These are phyloP conservation scores for Rhabdomys dilectus DNA, from an alignment of 2,113 vertebrate genomes.

Conservation along the genomic window DNA sequence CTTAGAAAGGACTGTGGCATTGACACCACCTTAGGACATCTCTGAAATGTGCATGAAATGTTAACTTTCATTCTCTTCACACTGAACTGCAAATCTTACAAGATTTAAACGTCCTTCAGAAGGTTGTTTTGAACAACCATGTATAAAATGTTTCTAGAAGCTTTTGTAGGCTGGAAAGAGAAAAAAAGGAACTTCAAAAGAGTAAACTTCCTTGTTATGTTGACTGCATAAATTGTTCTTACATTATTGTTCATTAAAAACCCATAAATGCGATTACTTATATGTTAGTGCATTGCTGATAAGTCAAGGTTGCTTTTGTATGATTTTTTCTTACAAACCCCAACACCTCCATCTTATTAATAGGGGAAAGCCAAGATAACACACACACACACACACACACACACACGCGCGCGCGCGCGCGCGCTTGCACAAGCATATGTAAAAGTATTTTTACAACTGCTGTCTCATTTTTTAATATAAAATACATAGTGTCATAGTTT, in stretches of 20 bases:
- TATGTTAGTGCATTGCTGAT: not conserved
- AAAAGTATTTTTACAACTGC: not conserved
- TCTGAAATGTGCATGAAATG: not conserved
- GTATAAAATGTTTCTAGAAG: not conserved
- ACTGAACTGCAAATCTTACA: not conserved
- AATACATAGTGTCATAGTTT: not conserved
- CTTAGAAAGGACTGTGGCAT: not conserved
- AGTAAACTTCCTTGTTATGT: not conserved
- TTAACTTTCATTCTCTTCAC: not conserved
- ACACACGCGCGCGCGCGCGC: not conserved
- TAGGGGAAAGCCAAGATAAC: not conserved
- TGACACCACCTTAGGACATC: not conserved
- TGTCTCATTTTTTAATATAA: not conserved
- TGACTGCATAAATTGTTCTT: not conserved
- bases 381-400: not conserved
- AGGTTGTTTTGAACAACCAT: not conserved
- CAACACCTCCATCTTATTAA: slow-evolving; percentile 15
- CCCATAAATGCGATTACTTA: not conserved
- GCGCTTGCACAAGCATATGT: not conserved
- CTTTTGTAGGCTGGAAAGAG: not conserved
- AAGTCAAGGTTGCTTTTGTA: not conserved
- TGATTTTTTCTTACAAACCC: not conserved
- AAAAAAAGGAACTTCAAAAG: not conserved
- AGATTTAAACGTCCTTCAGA: slow-evolving; percentile 30
- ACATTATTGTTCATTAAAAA: slow-evolving; percentile 5